Conservation (phyloP, 2,113 vertebrate genomes). For the Boulengeromyrus knoepffleri region DNA sequence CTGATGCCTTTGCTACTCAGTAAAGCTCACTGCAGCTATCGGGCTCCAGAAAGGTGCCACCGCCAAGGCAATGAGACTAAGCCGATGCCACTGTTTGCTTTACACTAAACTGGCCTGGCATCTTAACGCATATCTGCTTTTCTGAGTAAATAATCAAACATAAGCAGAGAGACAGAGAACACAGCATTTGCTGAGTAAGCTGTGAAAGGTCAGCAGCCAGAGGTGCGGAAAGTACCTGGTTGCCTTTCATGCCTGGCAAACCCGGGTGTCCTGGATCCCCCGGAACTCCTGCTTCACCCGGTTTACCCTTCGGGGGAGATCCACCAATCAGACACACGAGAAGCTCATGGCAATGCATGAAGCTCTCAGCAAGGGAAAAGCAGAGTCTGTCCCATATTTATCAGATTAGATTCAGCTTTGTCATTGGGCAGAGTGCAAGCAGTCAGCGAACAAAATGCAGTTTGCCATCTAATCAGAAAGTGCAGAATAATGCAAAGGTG, state of each 20-base stretch:
- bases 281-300: conserved; percentile 62
- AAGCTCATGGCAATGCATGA: neutral
- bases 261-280: conserved; percentile 83
- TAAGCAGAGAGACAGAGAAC: neutral
- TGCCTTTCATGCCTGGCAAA: conserved; percentile 72
- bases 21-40: neutral
- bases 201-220: conserved; percentile 15
- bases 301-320: conserved; percentile 64
- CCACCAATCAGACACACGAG: neutral
- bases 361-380: neutral
- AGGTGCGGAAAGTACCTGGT: conserved; percentile 59
- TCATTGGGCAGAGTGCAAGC: neutral
- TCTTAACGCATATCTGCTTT: neutral
- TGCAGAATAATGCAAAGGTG: neutral
- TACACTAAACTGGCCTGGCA: neutral
- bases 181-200: neutral
- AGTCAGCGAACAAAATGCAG: neutral
- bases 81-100: neutral
- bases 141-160: neutral
- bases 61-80: neutral
- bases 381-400: neutral
- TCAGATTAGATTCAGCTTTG: neutral
- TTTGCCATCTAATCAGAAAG: neutral
- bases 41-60: neutral
- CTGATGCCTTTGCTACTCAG: neutral